A percentile compares a stretch with the other conserved stretches of the same genome.
phyloP scores from a whole-genome alignment of 2,888 invertebrate genomes.

The Drosophila birchii region DNA sequence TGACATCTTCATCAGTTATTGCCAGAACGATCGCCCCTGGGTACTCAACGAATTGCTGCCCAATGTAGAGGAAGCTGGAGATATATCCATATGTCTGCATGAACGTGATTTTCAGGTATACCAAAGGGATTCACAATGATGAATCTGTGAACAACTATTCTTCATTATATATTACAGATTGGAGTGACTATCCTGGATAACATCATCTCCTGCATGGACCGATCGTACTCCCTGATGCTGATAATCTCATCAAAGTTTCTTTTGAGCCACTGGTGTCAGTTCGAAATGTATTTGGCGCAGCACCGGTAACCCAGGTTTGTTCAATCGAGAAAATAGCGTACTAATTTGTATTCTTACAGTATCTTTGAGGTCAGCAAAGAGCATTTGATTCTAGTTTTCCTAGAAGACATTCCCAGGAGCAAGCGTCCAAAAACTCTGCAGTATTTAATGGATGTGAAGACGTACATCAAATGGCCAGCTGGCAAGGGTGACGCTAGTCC shows the following conservation, averaged over 20 bases:
- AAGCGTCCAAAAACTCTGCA: constrained; percentile 88
- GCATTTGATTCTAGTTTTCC: constrained; percentile 87
- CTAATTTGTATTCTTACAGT: constrained; percentile 73
- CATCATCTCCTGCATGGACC: constrained; percentile 89
- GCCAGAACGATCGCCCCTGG: constrained; percentile 88
- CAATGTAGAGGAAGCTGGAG: constrained; percentile 87
- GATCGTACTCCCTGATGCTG: constrained; percentile 88
- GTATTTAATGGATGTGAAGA: constrained; percentile 89
- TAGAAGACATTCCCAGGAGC: constrained; percentile 88
- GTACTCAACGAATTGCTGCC: constrained; percentile 88
- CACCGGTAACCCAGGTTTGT: constrained; percentile 85
- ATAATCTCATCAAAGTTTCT: constrained; percentile 88
- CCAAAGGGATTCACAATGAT: too few relatives aligned
- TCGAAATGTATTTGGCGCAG: constrained; percentile 90
- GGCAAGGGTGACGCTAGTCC: constrained; percentile 57
- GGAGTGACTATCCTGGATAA: constrained; percentile 89
- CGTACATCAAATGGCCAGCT: constrained; percentile 89
- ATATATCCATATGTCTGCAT: constrained; percentile 88
- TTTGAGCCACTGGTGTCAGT: constrained; percentile 90
- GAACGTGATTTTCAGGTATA: constrained; percentile 89
- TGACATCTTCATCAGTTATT: constrained; percentile 90
- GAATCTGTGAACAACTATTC: neutral
- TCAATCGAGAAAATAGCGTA: neutral
- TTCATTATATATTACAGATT: constrained; percentile 81
- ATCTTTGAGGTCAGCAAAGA: constrained; percentile 87